Evolutionary conservation across 2,888 invertebrate species (phyloP), one percentile per base, ranked within the genome.

Genomic region (Marronus borbonicus): DNA sequence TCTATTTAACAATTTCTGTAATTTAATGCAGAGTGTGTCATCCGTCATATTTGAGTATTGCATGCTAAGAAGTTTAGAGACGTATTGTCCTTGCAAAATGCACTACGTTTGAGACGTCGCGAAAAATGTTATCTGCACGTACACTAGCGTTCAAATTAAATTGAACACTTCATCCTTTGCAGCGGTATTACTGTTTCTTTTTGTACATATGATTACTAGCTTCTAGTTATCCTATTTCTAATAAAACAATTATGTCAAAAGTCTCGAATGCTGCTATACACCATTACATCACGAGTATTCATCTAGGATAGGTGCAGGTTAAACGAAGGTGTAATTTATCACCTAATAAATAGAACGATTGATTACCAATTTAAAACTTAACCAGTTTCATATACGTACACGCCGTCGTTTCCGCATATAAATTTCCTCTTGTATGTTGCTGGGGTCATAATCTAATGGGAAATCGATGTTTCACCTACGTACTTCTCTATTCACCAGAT

Each of bases 401-500:
- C 24, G 50, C 14, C n/a, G 50, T 24, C n/a, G 50, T 50, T 68
- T 24, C 28, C 28, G 68, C 31, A 68, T 68, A 68, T 68, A 68
- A 68, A 68, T 52, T 68, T 50, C 24, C 68, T 20, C 14, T 50
- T 50, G 36, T 39, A 58, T 60, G 69, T 17, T 52, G 72, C 14
- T 58, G 39, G 39, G 58, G 39, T 72, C 50, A 72, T 58, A 72
- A 72, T 72, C 72, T 72, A 72, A 72, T 72, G 72, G 72, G 58
- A 70, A 72, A 72, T 72, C 72, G 39, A 72, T 72, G 72, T 72
- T 55, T 31, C 72, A 50, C 72, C 72, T 72, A 72, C 58, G 72
- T 72, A 39, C 72, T 58, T 39, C 7, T 68, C 70, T 66, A 66
- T 66, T n/a, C 72, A 58, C 60, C 58, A 72, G 58, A 36, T 55